Base-by-base conservation (phyloP, 2,797 vertebrate genomes). In the Sibirionetta formosa region DNA sequence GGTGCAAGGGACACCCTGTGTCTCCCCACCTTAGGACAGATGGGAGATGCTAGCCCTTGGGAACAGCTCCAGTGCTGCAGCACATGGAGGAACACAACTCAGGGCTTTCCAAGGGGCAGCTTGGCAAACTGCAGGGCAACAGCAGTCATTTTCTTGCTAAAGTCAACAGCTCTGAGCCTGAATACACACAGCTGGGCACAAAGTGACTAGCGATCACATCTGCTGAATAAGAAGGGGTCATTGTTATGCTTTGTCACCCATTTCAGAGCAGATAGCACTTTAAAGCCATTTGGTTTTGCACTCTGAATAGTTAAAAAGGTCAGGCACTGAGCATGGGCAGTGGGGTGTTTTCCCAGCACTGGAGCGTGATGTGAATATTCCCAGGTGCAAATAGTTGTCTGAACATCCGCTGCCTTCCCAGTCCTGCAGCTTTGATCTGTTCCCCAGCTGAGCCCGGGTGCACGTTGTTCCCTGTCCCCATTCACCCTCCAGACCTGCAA, bases 231-330 rank as follows among this genome's bases (percentile, higher is more conserved):
- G 93, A 97, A 93, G 79, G 53, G 87, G 69, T 83, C 85, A 94
- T 96, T 95, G 95, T 96, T 96, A 76, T 88, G 87, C 89, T 96
- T 96, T 96, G 96, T 97, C 95, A 92, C 96, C 65, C 72, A 6
- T 96, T 91, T 69, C 72, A 36, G 94, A 91, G 87, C 76, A 93
- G 87, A 94, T 88, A 94, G 66, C 91, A 64, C 91, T 96, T 92
- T 76, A 90, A 75, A 92, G 88, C 93, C 96, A 88, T 97, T 97
- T 95, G 95, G 94, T 33, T 89, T 20, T 80, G 81, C 93, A 7
- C 91, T 89, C 61, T 69, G 91, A 93, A 95, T 94, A 93, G 94
- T 93, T 92, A 88, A 96, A 95, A 95, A 94, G 96, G 96, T 94
- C 95, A 96, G 69, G 80, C 91, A 24, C 50, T 33, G 88, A 93